Base-by-base conservation (phyloP, 2,888 invertebrate genomes). In the Anorthoa munda region DNA sequence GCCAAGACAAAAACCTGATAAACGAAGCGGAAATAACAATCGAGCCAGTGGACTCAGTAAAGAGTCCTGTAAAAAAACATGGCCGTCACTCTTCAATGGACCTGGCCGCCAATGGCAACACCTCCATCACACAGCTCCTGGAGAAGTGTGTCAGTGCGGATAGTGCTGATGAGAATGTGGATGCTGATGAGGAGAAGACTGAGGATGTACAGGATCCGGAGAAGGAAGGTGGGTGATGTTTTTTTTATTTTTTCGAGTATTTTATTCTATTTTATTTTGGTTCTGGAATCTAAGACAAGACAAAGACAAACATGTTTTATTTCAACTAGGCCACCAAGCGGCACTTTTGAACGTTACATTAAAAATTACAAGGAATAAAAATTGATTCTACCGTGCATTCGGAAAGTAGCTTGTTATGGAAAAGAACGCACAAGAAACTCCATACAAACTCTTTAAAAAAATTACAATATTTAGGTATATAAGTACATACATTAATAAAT, bases 61-160 rank as follows among this genome's bases (percentile, higher is more conserved):
- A 92, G 81, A 92, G 91, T 72, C 91, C 94, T 0, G 65, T 78
- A 0, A 94, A 95, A 86, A 95, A 95, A 61, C 96, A 96, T 82
- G 93, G 91, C 0, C 92, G 96, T 0, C 96, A 96, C 72, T 96
- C 96, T 0, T 96, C 96, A 2, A 96, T 96, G 96, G 96, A 96
- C 86, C 88, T 96, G 15, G 95, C 95, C 0, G 89, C 90, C 3
- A 92, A 87, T 46, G 94, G 90, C 3, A 95, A 95, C 90, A 92
- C 93, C 0, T 93, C 96, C 53, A 96, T 96, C 53, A 92, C 95
- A 1, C 96, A 96, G 81, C 90, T 96, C 72, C 84, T 96, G 60
- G 96, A 96, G 90, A 95, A 96, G 75, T 96, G 96, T 75, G 96
- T 96, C 56, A 93, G 88, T 69, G 84, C 77, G 0, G 86, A 87